phyloP scores from a whole-genome alignment of 2,888 invertebrate species.

The Nudaria mundana region DNA sequence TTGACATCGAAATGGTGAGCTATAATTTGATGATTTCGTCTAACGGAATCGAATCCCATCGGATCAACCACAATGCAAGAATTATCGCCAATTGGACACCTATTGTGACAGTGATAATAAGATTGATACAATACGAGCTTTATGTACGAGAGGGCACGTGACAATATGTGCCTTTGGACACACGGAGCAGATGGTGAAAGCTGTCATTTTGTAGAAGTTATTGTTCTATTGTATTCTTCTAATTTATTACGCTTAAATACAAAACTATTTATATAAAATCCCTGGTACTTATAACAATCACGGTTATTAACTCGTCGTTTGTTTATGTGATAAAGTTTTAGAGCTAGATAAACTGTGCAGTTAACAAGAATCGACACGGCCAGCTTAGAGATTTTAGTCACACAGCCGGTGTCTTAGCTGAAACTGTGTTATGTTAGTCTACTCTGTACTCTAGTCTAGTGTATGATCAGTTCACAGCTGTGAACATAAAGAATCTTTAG shows the following conservation, averaged over 20 bases:
- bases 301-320: constrained; percentile 12
- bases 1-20: constrained; percentile 26
- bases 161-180: constrained; percentile 46
- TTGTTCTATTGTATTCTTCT: constrained; percentile 46
- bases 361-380: too few relatives aligned
- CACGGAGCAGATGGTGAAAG: constrained; percentile 59
- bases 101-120: constrained; percentile 59
- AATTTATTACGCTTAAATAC: constrained; percentile 45
- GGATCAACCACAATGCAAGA: constrained; percentile 55
- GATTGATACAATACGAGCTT: constrained; percentile 58
- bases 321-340: too few relatives aligned
- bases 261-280: constrained; percentile 18
- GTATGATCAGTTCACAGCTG: too few relatives aligned
- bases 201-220: constrained; percentile 37
- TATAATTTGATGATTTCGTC: constrained; percentile 33
- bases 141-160: constrained; percentile 60
- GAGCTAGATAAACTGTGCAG: too few relatives aligned
- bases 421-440: too few relatives aligned
- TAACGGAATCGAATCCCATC: constrained; percentile 31
- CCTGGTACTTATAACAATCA: constrained; percentile 12
- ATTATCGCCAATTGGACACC: constrained; percentile 62
- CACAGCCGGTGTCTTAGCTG: too few relatives aligned
- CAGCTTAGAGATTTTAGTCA: too few relatives aligned
- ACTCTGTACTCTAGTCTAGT: too few relatives aligned
- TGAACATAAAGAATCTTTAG: too few relatives aligned